A percentile compares a stretch with the other conserved stretches of the same genome.
phyloP scores from a whole-genome alignment of 1,140 invertebrate genomes.

The Thaumetopoea pityocampa region DNA sequence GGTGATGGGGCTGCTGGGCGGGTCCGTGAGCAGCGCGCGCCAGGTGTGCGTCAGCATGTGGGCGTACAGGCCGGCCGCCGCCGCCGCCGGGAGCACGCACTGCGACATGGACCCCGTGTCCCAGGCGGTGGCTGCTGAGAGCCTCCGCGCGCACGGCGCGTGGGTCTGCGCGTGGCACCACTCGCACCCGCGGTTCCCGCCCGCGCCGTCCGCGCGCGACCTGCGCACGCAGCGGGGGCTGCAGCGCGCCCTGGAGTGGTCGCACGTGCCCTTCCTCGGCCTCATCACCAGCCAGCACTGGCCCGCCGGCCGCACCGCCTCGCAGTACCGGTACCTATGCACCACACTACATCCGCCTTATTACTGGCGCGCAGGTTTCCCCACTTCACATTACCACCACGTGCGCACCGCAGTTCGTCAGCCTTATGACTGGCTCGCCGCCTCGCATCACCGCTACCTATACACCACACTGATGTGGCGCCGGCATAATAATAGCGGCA shows the following conservation, averaged over 20 bases:
- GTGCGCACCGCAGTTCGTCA: too few relatives aligned
- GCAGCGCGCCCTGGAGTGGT: constrained; percentile 43
- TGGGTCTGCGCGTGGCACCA: constrained; percentile 64
- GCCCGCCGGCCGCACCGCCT: constrained; percentile 48
- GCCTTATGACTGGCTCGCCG: too few relatives aligned
- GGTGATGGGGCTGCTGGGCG: constrained; percentile 85
- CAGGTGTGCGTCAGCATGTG: constrained; percentile 22
- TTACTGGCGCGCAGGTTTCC: neutral
- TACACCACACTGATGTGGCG: too few relatives aligned
- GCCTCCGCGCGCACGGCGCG: constrained; percentile 29
- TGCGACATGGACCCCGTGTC: constrained; percentile 86
- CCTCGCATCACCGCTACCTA: too few relatives aligned
- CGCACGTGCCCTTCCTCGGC: constrained; percentile 44
- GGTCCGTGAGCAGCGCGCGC: constrained; percentile 52
- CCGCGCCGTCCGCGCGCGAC: constrained; percentile 54
- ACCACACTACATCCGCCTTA: neutral
- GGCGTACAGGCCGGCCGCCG: constrained; percentile 75
- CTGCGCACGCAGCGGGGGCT: constrained; percentile 51
- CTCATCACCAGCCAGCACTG: constrained; percentile 63
- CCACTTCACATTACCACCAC: neutral
- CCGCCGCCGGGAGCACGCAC: constrained; percentile 79
- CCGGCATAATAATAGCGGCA: too few relatives aligned
- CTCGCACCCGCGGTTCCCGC: constrained; percentile 64
- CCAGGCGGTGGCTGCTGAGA: constrained; percentile 47
- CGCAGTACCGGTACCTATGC: constrained; percentile 48